These are phyloP conservation scores for Adelphocoris suturalis DNA, from an alignment of 2,888 invertebrate genomes.

Conservation along the genomic window DNA sequence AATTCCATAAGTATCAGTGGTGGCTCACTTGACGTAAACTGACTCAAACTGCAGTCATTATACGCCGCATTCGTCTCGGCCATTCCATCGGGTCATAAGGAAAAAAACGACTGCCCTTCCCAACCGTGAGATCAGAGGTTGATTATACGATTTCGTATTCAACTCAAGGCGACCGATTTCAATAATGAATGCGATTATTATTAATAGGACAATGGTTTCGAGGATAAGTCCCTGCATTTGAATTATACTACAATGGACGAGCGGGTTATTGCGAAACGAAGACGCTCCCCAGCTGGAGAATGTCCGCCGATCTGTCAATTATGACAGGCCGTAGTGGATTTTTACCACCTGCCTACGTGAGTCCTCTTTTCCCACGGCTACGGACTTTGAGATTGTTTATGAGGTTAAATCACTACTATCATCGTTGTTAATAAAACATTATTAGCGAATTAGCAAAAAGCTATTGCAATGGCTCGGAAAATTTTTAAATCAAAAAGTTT, in stretches of 20 bases:
- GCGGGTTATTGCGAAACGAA: constrained; percentile 4
- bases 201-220: constrained; percentile 49
- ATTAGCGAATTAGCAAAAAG: too few relatives aligned
- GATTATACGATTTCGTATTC: constrained; percentile 35
- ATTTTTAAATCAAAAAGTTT: too few relatives aligned
- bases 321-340: neutral
- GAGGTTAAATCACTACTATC: too few relatives aligned
- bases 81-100: neutral
- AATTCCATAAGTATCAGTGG: too few relatives aligned
- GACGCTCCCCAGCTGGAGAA: constrained; percentile 15
- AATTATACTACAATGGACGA: constrained; percentile 27
- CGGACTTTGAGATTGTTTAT: too few relatives aligned
- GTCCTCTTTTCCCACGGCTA: neutral
- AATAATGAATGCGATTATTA: constrained; percentile 58
- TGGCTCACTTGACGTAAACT: too few relatives aligned
- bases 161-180: constrained; percentile 52
- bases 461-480: too few relatives aligned
- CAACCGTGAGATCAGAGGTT: constrained; percentile 33
- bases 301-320: constrained; percentile 30
- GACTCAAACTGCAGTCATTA: too few relatives aligned
- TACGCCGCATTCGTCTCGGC: neutral
- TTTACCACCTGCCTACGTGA: neutral
- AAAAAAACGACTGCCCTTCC: constrained; percentile 2
- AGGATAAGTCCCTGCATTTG: constrained; percentile 3
- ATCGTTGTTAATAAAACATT: too few relatives aligned